Evolutionary conservation across 2,797 vertebrate species (phyloP), one percentile per base, ranked within the genome.

Genomic region (Bradypodion ventrale): DNA sequence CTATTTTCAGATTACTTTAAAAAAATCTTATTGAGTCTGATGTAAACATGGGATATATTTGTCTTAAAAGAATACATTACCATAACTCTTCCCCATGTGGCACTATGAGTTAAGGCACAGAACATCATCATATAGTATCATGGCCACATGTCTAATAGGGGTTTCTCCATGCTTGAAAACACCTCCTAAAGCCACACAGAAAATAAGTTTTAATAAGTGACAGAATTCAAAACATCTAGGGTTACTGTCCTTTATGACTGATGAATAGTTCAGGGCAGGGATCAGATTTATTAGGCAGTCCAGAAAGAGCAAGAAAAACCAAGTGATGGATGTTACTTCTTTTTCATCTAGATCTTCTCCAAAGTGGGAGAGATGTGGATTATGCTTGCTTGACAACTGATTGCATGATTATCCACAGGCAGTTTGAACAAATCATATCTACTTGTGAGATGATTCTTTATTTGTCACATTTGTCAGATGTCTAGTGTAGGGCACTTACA

Each of bases 1-100:
- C 80, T 84, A 52, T 73, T 88, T 90, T 85, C 9, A 77, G 84
- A 74, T 46, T 79, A 77, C 2, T 25, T 10, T n/a, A 66, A 80
- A 35, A 56, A 76, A 76, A 69, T 75, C 73, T 83, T 59, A 42
- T 85, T 84, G 2, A 72, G 46, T 86, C 27, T 83, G 13, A 10
- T 63, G 3, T 68, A 74, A 74, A 80, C 85, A 87, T 85, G 16
- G 15, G 32, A 4, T 1, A 42, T 83, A 0, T 21, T 65, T 3
- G n/a, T 87, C 5, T 63, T 70, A 40, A 21, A 70, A 83, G 25
- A 13, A 69, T 25, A 44, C 37, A 44, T 77, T 25, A 78, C 59
- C 23, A 72, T 29, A 42, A 27, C 49, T 2, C 49, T 59, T 59
- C 7, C 19, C 35, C 27, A 59, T 40, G 37, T 59, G 27, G 15